Percentiles rank a stretch among this genome's conserved stretches.
phyloP scores from a whole-genome alignment of 23 tunicate genomes.

The Aplidium turbinatum region DNA sequence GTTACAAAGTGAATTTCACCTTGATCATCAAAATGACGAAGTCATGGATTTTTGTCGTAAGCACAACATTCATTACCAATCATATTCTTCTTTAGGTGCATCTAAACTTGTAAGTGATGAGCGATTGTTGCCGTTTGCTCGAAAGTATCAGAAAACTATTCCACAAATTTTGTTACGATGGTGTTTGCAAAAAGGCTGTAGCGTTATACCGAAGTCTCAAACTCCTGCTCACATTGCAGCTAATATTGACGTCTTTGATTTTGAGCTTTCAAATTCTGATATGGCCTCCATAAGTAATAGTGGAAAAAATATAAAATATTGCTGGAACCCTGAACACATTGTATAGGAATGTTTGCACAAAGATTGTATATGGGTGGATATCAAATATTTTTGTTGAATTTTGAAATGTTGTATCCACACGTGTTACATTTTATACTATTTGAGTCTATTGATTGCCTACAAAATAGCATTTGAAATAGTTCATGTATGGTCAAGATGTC shows the following conservation, averaged over 20 bases:
- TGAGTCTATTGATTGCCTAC: no score
- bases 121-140: slow-evolving; percentile 26
- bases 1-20: slow-evolving; percentile 82
- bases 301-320: slow-evolving; percentile 52
- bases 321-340: slow-evolving; percentile 61
- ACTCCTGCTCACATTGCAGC: slow-evolving; percentile 46
- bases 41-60: slow-evolving; percentile 43
- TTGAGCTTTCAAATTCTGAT: slow-evolving; percentile 43
- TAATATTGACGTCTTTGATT: slow-evolving; percentile 61
- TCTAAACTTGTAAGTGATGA: slow-evolving; percentile 38
- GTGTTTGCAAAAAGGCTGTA: slow-evolving; percentile 67
- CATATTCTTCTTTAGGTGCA: slow-evolving; percentile 79
- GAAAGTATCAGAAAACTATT: slow-evolving; percentile 43
- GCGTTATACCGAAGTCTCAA: slow-evolving; percentile 71
- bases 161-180: slow-evolving; percentile 69
- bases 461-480: no score
- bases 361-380: no score
- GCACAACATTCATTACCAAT: slow-evolving; percentile 60
- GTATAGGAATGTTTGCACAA: no score
- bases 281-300: slow-evolving; percentile 26
- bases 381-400: no score
- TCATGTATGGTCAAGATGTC: no score
- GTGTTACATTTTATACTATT: no score
- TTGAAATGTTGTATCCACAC: no score
- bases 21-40: slow-evolving; percentile 47